phyloP scores from a whole-genome alignment of 2,113 vertebrate species.

The Burhinus oedicnemus region DNA sequence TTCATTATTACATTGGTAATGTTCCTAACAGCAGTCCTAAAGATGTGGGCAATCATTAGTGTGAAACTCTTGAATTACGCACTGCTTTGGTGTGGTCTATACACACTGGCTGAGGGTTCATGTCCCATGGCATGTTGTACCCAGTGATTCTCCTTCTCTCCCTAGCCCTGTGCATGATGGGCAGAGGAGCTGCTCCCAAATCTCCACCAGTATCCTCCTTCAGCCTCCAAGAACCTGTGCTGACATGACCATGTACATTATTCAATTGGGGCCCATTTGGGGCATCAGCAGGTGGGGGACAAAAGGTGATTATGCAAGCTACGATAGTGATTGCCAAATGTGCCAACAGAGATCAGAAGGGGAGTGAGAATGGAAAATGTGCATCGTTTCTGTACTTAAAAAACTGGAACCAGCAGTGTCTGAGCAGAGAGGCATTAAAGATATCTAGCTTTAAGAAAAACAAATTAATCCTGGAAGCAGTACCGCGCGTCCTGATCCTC shows the following conservation, averaged over 20 bases:
- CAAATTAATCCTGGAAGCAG: not conserved
- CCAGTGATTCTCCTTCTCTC: not conserved
- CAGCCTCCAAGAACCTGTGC: not conserved
- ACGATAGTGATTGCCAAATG: accelerated
- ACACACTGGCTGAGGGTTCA: accelerated
- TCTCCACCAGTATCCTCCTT: not conserved
- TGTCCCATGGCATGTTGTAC: not conserved
- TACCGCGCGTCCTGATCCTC: not conserved
- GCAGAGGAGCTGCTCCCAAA: not conserved
- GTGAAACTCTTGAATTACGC: not conserved
- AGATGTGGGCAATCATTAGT: not conserved
- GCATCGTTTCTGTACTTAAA: not conserved
- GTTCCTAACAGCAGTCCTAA: not conserved
- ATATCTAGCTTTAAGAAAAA: not conserved
- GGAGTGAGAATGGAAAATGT: not conserved
- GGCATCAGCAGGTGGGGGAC: not conserved
- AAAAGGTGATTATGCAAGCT: not conserved
- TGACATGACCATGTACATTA: accelerated
- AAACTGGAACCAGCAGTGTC: not conserved
- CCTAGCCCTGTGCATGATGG: no score
- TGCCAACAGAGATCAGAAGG: not conserved
- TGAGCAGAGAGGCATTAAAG: not conserved
- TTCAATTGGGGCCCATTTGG: accelerated
- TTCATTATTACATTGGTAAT: not conserved
- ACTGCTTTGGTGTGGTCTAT: not conserved